Base-by-base conservation (phyloP, 2,888 invertebrate genomes). In the Pardosa pseudoannulata region DNA sequence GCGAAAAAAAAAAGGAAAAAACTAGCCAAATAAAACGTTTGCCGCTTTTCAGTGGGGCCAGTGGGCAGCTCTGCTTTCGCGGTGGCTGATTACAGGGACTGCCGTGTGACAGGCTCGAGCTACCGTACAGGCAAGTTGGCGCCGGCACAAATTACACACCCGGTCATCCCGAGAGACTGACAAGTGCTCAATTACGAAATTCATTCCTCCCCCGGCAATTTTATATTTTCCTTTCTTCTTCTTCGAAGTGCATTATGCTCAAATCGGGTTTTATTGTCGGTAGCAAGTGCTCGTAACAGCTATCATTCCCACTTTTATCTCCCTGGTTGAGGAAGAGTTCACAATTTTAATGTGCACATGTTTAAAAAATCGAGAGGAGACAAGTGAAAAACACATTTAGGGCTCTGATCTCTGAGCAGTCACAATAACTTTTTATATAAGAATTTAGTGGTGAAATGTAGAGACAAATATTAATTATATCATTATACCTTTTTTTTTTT, bases 131-230 rank as follows among this genome's bases (percentile, higher is more conserved):
- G 73, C 19, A 11, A 39, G 67, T 32, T 76, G 83, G 78, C 83
- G 78, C 83, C 83, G 78, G 32, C 70, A 36, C 67, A 85, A 85
- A 85, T 85, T 85, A 85, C 73, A 78, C 67, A 78, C 78, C 76
- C 82, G 50, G 50, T 70, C 70, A 32, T 56, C 41, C 67, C 68
- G n/a, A 67, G 29, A 32, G 65, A 73, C 78, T 85, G 83, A 85
- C 83, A 85, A 56, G 78, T 73, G 78, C 64, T 85, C 83, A 85
- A 78, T 85, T 85, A 85, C 72, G 62, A 41, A 19, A 56, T 67
- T 23, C 41, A 16, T 46, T 16, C 28, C 36, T 70, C 56, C 46
- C 72, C 39, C 65, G 50, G 32, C 46, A 67, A 46, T 56, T 46
- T 39, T 67, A 31, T 72, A 64, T 71, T 71, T 72, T 29, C 36